These are phyloP conservation scores for Corvus hawaiiensis DNA, from an alignment of 2,113 vertebrate species.

Conservation along the genomic window DNA sequence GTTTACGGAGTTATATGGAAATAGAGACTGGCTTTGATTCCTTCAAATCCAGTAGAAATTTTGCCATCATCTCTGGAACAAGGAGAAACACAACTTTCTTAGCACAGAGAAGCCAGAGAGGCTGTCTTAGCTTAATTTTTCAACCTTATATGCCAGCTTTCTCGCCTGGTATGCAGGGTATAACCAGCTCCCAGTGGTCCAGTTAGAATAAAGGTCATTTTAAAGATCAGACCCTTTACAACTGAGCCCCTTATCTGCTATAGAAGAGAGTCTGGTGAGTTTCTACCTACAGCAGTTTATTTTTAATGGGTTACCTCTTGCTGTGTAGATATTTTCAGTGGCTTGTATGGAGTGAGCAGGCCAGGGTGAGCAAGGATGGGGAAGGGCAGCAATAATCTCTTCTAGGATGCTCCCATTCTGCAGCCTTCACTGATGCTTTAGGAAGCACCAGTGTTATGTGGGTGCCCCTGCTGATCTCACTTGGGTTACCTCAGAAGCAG, in stretches of 20 bases:
- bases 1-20: not conserved
- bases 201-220: not conserved
- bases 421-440: not conserved
- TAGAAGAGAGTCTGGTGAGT: not conserved
- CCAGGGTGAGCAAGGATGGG: not conserved
- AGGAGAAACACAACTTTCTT: not conserved
- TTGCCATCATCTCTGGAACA: not conserved
- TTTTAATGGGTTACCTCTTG: not conserved
- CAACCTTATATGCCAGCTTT: not conserved
- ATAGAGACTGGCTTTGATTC: not conserved
- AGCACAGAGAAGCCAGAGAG: not conserved
- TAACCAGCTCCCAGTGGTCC: not conserved
- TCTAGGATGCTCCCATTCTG: not conserved
- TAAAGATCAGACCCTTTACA: not conserved
- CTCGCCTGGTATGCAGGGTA: not conserved
- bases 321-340: not conserved
- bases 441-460: fast-evolving
- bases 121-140: not conserved
- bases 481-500: not conserved
- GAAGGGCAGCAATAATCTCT: not conserved
- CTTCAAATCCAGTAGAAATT: not conserved
- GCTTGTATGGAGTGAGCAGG: not conserved
- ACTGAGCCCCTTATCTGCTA: not conserved
- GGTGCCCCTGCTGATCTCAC: not conserved
- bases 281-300: not conserved